A percentile compares a stretch with the other conserved stretches of the same genome.
These are phyloP conservation scores for Sorex fumeus DNA, from an alignment of 2,113 vertebrate genomes.

Conservation along the genomic window DNA sequence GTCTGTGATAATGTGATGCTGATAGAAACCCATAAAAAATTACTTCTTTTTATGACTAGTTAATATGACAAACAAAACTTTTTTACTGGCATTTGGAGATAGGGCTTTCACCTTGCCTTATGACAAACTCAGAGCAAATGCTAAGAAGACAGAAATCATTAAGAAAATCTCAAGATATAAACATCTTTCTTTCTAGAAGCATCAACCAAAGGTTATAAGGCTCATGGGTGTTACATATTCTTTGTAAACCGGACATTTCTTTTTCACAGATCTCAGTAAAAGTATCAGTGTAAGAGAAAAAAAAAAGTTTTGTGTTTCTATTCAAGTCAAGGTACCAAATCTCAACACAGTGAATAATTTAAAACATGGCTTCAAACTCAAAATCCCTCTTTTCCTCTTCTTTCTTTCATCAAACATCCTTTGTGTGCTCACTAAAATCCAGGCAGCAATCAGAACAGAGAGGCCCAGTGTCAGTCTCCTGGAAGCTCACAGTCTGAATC, in stretches of 20 bases:
- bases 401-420: background rate
- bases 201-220: background rate
- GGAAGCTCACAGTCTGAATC: background rate
- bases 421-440: background rate
- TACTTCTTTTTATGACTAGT: no score
- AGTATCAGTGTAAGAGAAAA: background rate
- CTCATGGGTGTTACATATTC: background rate
- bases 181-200: background rate
- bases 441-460: background rate
- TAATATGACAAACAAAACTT: no score
- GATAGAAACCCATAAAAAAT: no score
- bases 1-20: no score
- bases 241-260: background rate
- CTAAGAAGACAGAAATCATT: background rate
- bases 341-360: background rate
- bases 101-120: no score
- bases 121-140: no score
- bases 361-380: background rate
- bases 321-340: constrained; percentile 27
- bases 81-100: no score
- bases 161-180: constrained; percentile 21
- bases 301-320: no score
- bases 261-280: background rate
- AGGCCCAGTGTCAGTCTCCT: background rate
- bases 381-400: background rate